These are phyloP conservation scores for Acronicta aceris DNA, from an alignment of 2,888 invertebrate genomes.

Conservation along the genomic window DNA sequence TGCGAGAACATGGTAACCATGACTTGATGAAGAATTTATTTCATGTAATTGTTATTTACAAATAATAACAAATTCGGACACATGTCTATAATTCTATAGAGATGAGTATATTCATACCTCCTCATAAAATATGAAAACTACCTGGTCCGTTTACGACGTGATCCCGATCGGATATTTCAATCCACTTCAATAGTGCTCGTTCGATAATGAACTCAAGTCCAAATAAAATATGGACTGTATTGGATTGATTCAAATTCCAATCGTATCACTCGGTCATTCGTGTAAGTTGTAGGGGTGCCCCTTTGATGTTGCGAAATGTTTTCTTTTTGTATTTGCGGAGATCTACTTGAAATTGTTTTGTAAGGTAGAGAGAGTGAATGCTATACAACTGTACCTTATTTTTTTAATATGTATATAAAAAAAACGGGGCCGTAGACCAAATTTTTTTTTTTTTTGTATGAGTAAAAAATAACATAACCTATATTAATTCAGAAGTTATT, in stretches of 20 bases:
- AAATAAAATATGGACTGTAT: conserved; percentile 64
- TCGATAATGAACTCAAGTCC: conserved; percentile 62
- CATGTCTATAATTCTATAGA: conserved; percentile 49
- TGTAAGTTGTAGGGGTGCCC: conserved; percentile 53
- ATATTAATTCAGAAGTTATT: too few species aligned
- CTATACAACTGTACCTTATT: neutral
- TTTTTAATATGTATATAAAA: neutral
- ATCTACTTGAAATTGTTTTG: conserved; percentile 27
- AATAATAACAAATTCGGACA: conserved; percentile 33
- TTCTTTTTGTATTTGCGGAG: conserved; percentile 29
- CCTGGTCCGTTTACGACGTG: conserved; percentile 67
- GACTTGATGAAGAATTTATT: too few species aligned
- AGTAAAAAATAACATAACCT: too few species aligned
- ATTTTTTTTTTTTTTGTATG: too few species aligned
- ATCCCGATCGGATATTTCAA: conserved; percentile 66
- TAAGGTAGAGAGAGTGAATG: neutral
- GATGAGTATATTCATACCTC: conserved; percentile 47
- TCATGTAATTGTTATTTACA: neutral
- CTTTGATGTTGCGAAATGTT: conserved; percentile 34
- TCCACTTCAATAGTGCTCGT: conserved; percentile 57
- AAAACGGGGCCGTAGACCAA: too few species aligned
- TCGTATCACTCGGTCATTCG: conserved; percentile 59
- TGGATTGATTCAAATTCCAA: conserved; percentile 56
- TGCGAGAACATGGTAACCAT: too few species aligned
- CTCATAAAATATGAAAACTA: conserved; percentile 70